Percentiles rank a stretch among this genome's conserved stretches.
Conservation (phyloP, 2,888 invertebrate genomes). For the Phalera bucephala region DNA sequence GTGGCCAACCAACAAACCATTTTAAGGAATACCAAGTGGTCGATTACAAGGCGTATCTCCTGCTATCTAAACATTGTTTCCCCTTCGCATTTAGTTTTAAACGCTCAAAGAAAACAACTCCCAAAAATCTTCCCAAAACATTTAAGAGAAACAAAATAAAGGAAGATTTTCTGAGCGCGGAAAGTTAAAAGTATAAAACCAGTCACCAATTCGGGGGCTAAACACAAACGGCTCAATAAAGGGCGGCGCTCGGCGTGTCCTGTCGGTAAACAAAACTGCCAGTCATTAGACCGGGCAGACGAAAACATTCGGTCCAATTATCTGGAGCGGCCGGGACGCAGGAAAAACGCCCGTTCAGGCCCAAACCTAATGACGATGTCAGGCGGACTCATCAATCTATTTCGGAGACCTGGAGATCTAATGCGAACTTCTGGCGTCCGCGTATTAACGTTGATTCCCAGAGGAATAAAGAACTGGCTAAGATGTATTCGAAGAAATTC, state of each 20-base stretch:
- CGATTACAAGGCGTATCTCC: no score
- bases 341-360: slow-evolving; percentile 62
- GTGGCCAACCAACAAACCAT: no score
- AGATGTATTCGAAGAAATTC: neutral
- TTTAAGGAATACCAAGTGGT: no score
- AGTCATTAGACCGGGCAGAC: slow-evolving; percentile 74
- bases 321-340: slow-evolving; percentile 47
- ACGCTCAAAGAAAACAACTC: no score
- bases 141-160: no score
- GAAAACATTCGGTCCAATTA: slow-evolving; percentile 78
- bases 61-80: no score
- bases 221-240: slow-evolving; percentile 74
- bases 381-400: slow-evolving; percentile 74
- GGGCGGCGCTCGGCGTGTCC: slow-evolving; percentile 62
- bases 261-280: slow-evolving; percentile 76
- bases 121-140: no score
- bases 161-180: slow-evolving; percentile 15
- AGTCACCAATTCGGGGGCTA: slow-evolving; percentile 51
- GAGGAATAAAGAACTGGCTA: slow-evolving; percentile 1
- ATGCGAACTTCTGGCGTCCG: slow-evolving; percentile 20
- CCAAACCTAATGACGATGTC: slow-evolving; percentile 76
- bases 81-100: no score
- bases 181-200: slow-evolving; percentile 48
- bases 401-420: slow-evolving; percentile 44
- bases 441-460: slow-evolving; percentile 7